Evolutionary conservation across 2,797 vertebrate species (phyloP), one percentile per base, ranked within the genome.

Genomic region (Anguilla pacifica): DNA sequence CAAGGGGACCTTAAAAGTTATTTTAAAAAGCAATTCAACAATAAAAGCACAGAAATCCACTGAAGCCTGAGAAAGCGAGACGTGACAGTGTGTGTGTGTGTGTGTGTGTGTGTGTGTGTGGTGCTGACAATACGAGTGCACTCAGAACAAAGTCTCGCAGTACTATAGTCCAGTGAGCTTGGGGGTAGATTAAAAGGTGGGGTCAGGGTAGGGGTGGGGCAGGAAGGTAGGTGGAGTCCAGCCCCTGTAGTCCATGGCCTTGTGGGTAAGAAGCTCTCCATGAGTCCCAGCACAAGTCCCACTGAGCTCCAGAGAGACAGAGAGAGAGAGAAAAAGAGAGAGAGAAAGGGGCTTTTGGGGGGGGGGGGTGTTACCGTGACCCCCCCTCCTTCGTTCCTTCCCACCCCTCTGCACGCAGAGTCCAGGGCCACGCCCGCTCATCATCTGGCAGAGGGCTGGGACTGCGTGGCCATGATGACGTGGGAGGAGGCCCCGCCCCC

Each of bases 401-500:
- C 92, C 90, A 88, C 89, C 84, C 31, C 59, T 67, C 67, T 43
- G n/a, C 39, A 91, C 91, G 91, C 91, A 90, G 92, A 90, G 90
- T 91, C 92, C 91, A 91, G 91, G 92, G 92, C 90, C 57, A n/a
- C 35, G 91, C 84, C 85, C 53, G 92, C 95, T 96, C 96, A 99
- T 99, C 98, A 99, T 99, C 98, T 99, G 95, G 96, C 97, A 6
- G 97, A 97, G 91, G 97, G 96, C 91, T 99, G 98, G 57, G 98
- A 97, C 94, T 99, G 98, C 97, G 98, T 96, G 88, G 98, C 97
- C 97, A 99, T 98, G 95, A 99, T 98, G 95, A 98, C 96, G 91
- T 97, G 98, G n/a, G 98, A 96, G 55, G 94, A 79, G 46, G 79
- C 22, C 79, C 79, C 79, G 72, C 90, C 94, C 95, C 1, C 96